A percentile compares a stretch with the other conserved stretches of the same genome.
Evolutionary conservation across 2,797 vertebrate species (phyloP).

Genomic region (Varecia variegata): DNA sequence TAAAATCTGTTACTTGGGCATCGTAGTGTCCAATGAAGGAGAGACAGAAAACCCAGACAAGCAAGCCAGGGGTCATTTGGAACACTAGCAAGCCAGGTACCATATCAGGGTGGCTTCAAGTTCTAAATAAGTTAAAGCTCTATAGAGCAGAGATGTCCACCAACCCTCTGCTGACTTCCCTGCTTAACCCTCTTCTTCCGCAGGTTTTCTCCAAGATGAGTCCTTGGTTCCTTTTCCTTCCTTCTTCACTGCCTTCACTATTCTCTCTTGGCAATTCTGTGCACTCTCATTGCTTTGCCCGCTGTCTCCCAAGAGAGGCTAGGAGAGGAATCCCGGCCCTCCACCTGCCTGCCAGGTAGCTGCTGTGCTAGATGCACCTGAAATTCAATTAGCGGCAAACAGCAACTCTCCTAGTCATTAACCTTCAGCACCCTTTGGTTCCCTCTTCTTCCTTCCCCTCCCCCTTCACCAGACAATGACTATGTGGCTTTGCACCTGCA

Average conservation of each 20-base stretch:
- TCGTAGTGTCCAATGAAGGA: background rate
- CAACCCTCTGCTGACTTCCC: background rate
- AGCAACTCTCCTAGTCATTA: background rate
- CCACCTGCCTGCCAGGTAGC: background rate
- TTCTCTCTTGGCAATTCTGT: background rate
- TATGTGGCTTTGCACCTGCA: background rate
- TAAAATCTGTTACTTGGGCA: background rate
- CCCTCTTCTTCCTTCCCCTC: background rate
- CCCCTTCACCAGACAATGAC: background rate
- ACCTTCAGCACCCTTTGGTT: background rate
- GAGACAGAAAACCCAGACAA: background rate
- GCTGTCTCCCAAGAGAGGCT: background rate
- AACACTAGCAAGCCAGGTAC: background rate
- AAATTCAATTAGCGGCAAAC: background rate
- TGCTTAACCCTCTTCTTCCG: background rate
- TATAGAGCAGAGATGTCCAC: background rate
- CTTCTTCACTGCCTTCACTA: background rate
- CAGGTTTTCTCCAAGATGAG: background rate
- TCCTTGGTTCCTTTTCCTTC: background rate
- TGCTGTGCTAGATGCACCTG: too few relatives aligned
- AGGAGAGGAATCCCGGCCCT: background rate
- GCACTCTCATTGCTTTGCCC: background rate
- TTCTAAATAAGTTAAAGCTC: background rate
- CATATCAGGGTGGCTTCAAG: background rate
- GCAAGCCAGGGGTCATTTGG: background rate